Evolutionary conservation across 1,140 invertebrate species (phyloP), one percentile per base, ranked within the genome.

Genomic region (Seison nebaliae): DNA sequence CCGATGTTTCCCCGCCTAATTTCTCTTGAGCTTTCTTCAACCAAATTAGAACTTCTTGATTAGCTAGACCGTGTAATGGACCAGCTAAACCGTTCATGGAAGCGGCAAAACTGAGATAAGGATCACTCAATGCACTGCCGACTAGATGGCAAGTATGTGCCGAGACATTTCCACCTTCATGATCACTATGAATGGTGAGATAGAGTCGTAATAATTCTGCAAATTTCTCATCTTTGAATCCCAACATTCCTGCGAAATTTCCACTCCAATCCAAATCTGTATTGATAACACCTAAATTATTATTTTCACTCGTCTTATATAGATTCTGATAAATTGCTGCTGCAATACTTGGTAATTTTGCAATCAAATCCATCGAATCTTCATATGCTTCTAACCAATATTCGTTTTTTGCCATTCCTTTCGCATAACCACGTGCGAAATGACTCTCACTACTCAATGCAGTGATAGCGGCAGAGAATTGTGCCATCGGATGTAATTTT

Each of bases 331-430:
- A 93, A 43, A 94, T 91, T 3, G 78, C 78, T 2, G 84, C 79
- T 7, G 84, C 81, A 14, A 93, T 70, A 15, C 79, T 78, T 0
- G 81, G 80, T 45, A 93, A 58, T 58, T 93, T 93, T 22, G 83
- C 83, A 53, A 93, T 84, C 45, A 93, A 60, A 59, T 88, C 77
- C 76, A 93, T 83, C 14, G 76, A 67, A 57, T 94, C 84, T 62
- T 93, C 81, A 58, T 79, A 88, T 1, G 70, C 66, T 44, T 66
- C 66, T 64, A 91, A 76, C 80, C 80, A 86, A 51, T 78, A 83
- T 47, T 72, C 71, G 28, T 65, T 62, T 55, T 83, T 86, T 52
- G 74, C 70, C 0, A 80, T 70, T 24, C 78, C 78, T 28, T 72
- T 66, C 2, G 68, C 63, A 56, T 91, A 91, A 1, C 81, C 84